Conservation (phyloP, 1,140 invertebrate species). For the Microvelia longipes region DNA sequence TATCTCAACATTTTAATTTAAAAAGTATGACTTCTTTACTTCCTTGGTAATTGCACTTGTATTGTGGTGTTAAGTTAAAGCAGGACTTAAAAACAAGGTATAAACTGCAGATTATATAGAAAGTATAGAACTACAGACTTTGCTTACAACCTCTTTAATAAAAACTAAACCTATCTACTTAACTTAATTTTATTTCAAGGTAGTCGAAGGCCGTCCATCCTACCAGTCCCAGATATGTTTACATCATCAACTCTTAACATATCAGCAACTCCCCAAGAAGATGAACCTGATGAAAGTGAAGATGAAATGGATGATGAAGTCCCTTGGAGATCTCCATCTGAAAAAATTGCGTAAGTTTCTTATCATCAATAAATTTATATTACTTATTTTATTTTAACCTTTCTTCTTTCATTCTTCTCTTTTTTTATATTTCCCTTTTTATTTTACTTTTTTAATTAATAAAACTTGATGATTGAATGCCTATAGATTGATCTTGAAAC, state of each 20-base stretch:
- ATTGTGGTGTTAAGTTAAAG: too few relatives aligned
- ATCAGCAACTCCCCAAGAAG: slow-evolving; percentile 47
- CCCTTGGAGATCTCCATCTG: slow-evolving; percentile 71
- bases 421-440: not conserved
- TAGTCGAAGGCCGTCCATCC: slow-evolving; percentile 66
- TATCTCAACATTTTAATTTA: too few relatives aligned
- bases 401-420: not conserved
- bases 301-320: slow-evolving; percentile 78
- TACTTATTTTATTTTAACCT: not conserved
- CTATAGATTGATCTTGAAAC: too few relatives aligned
- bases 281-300: slow-evolving; percentile 64
- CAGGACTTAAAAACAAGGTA: too few relatives aligned
- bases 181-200: too few relatives aligned
- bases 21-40: too few relatives aligned
- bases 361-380: not conserved
- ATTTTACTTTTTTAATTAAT: not conserved
- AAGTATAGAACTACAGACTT: too few relatives aligned
- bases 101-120: too few relatives aligned
- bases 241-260: slow-evolving; percentile 60
- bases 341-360: slow-evolving; percentile 68
- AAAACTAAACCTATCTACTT: too few relatives aligned
- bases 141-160: too few relatives aligned
- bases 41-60: too few relatives aligned
- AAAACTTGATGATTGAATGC: too few relatives aligned
- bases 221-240: slow-evolving; percentile 77